Evolutionary conservation across 35 echinoderm and acorn worm species (phyloP).

Genomic region (Ophioderma brevispina): DNA sequence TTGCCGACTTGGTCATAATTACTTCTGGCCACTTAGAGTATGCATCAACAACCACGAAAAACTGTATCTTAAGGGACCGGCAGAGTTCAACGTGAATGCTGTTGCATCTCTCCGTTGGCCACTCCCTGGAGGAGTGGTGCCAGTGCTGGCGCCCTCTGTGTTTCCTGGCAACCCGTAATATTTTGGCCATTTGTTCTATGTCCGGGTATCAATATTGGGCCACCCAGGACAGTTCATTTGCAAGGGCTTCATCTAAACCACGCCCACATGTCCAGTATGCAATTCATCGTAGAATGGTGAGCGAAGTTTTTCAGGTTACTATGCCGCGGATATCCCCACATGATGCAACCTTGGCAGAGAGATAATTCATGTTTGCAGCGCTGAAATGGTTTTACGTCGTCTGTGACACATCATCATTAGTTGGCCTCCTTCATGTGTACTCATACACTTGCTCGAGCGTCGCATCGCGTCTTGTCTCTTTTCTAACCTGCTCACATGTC

Average conservation of each 20-base stretch:
- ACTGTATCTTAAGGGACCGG: no score
- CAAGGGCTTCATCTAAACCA: constrained; percentile 38
- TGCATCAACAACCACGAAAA: no score
- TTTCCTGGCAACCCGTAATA: constrained; percentile 20
- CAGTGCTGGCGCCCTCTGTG: constrained; percentile 30
- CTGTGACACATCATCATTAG: neutral
- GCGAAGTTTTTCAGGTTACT: constrained; percentile 1
- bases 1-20: no score
- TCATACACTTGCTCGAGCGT: constrained; percentile 31
- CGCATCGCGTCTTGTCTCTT: constrained; percentile 30
- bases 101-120: constrained; percentile 38
- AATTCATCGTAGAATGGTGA: no score
- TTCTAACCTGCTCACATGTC: constrained; percentile 45
- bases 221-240: constrained; percentile 47
- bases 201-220: constrained; percentile 49
- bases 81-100: constrained; percentile 61
- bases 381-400: constrained; percentile 14
- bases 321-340: constrained; percentile 51
- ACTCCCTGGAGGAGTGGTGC: constrained; percentile 61
- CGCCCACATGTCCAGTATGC: constrained; percentile 16
- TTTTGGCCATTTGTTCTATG: constrained; percentile 47
- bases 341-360: constrained; percentile 28
- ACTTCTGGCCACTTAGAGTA: no score
- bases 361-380: constrained; percentile 28
- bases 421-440: constrained; percentile 34